Conservation (phyloP, 2,888 invertebrate genomes). For the Lochmaea crataegi region DNA sequence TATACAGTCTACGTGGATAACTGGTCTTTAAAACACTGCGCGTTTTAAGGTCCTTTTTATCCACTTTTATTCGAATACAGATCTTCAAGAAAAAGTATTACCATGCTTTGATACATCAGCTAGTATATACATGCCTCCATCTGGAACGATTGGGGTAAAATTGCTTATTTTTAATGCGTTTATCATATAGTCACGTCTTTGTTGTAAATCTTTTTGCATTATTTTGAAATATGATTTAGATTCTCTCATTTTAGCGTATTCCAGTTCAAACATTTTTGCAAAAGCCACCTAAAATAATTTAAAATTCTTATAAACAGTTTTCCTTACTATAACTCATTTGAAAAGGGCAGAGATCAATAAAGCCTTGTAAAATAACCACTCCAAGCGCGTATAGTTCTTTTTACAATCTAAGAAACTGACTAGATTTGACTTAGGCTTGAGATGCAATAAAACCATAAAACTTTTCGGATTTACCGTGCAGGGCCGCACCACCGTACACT, state of each 20-base stretch:
- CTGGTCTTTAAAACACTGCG: neutral
- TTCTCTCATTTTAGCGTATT: constrained; percentile 76
- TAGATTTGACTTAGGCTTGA: too few relatives aligned
- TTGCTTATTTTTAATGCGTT: constrained; percentile 81
- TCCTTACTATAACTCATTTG: too few relatives aligned
- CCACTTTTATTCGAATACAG: too few relatives aligned
- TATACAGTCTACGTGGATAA: neutral
- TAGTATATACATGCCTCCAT: constrained; percentile 97
- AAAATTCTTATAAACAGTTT: too few relatives aligned
- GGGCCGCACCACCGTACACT: too few relatives aligned
- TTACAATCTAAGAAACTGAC: too few relatives aligned
- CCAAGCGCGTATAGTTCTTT: too few relatives aligned
- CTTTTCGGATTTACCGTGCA: too few relatives aligned
- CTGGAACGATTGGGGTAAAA: constrained; percentile 91
- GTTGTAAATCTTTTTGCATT: constrained; percentile 77
- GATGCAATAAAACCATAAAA: too few relatives aligned
- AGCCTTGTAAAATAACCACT: too few relatives aligned
- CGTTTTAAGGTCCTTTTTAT: neutral
- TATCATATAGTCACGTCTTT: constrained; percentile 84
- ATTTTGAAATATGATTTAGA: constrained; percentile 87
- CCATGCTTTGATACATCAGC: constrained; percentile 89
- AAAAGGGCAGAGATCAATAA: too few relatives aligned
- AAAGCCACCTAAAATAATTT: constrained; percentile 80
- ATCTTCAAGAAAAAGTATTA: constrained; percentile 56
- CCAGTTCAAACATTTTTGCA: constrained; percentile 88